Percentiles rank a stretch among this genome's conserved stretches.
Conservation (phyloP, 2,888 invertebrate species). For the Cartodere bifasciata region DNA sequence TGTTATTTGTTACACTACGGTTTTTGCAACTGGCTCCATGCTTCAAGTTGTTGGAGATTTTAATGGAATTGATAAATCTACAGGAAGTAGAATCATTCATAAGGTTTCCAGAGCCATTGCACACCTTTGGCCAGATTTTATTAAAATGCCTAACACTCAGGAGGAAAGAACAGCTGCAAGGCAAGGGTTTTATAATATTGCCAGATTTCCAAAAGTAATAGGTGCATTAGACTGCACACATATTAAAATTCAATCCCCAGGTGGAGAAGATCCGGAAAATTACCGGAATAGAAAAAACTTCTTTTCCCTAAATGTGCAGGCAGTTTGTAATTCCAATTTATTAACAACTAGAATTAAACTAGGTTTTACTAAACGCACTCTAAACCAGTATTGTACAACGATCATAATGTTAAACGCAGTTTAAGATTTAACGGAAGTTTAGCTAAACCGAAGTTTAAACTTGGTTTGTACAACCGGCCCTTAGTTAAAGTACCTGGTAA, state of each 20-base stretch:
- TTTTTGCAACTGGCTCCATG: constrained; percentile 13
- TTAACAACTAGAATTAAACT: too few species aligned
- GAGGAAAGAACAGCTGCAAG: too few species aligned
- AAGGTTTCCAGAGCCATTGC: constrained; percentile 9
- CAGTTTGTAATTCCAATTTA: constrained; percentile 16
- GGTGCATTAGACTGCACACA: constrained; percentile 8
- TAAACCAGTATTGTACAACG: too few species aligned
- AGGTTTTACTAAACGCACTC: too few species aligned
- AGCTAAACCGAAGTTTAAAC: too few species aligned
- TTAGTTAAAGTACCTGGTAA: too few species aligned
- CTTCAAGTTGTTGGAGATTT: constrained; percentile 11
- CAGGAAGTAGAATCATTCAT: constrained; percentile 10
- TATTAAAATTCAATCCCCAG: constrained; percentile 10
- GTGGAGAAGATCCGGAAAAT: constrained; percentile 18
- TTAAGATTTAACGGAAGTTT: too few species aligned
- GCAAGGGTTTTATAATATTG: constrained; percentile 9
- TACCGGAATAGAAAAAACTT: constrained; percentile 19
- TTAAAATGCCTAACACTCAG: too few species aligned
- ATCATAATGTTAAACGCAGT: too few species aligned
- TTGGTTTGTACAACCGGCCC: too few species aligned
- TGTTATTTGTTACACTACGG: too few species aligned
- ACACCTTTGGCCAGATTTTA: constrained; percentile 2
- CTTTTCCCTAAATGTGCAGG: constrained; percentile 22
- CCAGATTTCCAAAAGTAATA: constrained; percentile 5
- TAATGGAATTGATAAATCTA: constrained; percentile 8